phyloP scores from a whole-genome alignment of 2,113 vertebrate genomes.

The Sebastes fasciatus region DNA sequence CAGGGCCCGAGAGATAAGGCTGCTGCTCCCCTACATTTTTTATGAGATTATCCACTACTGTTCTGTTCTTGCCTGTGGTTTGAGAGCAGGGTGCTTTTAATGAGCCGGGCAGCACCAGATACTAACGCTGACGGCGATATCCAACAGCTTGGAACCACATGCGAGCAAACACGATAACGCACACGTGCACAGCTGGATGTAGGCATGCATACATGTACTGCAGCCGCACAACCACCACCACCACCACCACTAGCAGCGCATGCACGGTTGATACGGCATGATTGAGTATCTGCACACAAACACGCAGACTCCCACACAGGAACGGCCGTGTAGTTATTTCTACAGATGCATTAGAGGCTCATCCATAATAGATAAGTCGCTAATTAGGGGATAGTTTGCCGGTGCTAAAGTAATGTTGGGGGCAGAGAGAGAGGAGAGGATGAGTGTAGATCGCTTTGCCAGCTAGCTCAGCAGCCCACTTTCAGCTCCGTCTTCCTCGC shows the following conservation, averaged over 20 bases:
- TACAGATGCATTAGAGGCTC: conserved; percentile 72
- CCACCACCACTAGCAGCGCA: background rate
- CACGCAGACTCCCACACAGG: conserved; percentile 39
- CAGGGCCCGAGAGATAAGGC: conserved; percentile 75
- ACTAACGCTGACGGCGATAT: conserved; percentile 31
- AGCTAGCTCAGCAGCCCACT: conserved; percentile 38
- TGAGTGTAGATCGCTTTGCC: conserved; percentile 36
- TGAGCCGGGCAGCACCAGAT: conserved; percentile 63
- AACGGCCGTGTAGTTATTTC: conserved; percentile 41
- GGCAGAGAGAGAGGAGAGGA: conserved; percentile 35
- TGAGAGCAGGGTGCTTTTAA: conserved; percentile 71
- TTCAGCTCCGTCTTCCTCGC: conserved; percentile 22
- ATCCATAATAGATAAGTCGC: conserved; percentile 74
- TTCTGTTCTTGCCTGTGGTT: conserved; percentile 72
- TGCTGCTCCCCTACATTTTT: conserved; percentile 82
- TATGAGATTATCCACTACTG: conserved; percentile 80
- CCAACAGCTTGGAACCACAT: conserved; percentile 51
- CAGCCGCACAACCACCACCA: conserved; percentile 2
- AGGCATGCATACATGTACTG: conserved; percentile 6
- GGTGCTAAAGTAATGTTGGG: conserved; percentile 61
- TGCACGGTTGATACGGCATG: conserved; percentile 19
- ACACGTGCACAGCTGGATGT: conserved; percentile 18
- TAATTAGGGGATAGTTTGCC: conserved; percentile 71
- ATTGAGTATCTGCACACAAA: conserved; percentile 38
- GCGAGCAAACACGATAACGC: conserved; percentile 43